A percentile compares a stretch with the other conserved stretches of the same genome.
Evolutionary conservation across 2,888 invertebrate species (phyloP).

Genomic region (Leptothorax acervorum): DNA sequence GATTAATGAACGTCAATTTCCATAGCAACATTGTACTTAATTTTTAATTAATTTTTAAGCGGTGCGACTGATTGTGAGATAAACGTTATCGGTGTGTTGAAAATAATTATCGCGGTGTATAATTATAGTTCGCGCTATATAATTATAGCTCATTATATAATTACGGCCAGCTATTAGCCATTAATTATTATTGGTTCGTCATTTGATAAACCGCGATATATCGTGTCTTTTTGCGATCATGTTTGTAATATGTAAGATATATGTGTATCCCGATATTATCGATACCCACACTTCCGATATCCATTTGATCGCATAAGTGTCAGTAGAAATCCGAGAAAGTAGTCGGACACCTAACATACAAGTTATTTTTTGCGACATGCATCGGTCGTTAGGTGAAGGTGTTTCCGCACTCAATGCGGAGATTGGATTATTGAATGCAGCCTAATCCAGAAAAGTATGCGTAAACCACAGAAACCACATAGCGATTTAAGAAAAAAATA

Average conservation of each 20-base stretch:
- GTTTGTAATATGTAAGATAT: not conserved
- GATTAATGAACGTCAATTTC: constrained; percentile 27
- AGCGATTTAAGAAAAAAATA: constrained; percentile 28
- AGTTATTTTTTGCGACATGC: constrained; percentile 56
- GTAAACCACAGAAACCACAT: constrained; percentile 21
- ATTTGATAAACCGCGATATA: not conserved
- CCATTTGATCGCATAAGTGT: not conserved
- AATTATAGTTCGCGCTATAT: constrained; percentile 17
- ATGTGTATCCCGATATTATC: not conserved
- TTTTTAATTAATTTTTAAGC: not conserved
- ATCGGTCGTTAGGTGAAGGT: constrained; percentile 50
- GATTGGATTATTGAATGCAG: constrained; percentile 47
- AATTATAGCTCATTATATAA: constrained; percentile 27
- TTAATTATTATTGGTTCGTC: constrained; percentile 25
- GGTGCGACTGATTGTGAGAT: not conserved
- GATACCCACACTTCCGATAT: constrained; percentile 8
- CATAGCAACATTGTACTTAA: not conserved
- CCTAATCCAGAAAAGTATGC: constrained; percentile 46
- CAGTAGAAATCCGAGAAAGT: constrained; percentile 56
- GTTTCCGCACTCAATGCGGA: constrained; percentile 41
- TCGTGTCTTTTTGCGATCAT: constrained; percentile 5
- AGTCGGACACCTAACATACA: constrained; percentile 41
- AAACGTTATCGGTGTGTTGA: constrained; percentile 11
- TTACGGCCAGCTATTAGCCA: not conserved
- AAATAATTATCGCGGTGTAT: constrained; percentile 28